Base-by-base conservation (phyloP, 2,113 vertebrate species). In the Percopsis transmontana region DNA sequence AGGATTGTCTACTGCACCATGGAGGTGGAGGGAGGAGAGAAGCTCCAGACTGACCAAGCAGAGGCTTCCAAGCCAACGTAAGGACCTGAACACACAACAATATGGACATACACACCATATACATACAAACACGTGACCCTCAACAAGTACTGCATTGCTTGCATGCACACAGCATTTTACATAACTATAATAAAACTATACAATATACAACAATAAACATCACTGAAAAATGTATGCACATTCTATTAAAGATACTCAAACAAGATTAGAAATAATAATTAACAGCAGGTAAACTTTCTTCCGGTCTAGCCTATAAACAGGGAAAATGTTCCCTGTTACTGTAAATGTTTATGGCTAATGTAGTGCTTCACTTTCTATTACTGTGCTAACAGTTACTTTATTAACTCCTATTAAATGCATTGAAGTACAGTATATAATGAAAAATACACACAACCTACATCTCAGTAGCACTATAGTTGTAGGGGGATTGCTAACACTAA, bases 1-100 rank as follows among this genome's bases (percentile, higher is more conserved):
- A 95, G 97, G 76, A 99, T 99, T 14, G 97, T 99, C 0, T 99
- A 99, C 85, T 99, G 97, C 81, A 99, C 97, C 18, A 99, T 99
- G 97, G 97, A 99, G 77, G 97, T 99, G 0, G 97, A 99, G 87
- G 97, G 97, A 20, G 97, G 97, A 42, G 94, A 98, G 90, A 99
- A 99, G 19, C 93, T 99, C 50, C 97, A 99, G 86, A 99, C 97
- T 0, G 97, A 99, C 86, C 97, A 99, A 80, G 97, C 97, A 0
- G 97, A 99, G 82, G 97, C 97, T 44, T 99, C 97, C 24, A 99
- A 99, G 80, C 97, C 97, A 75, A 99, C 95, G 97, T 99, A 91
- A 95, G 96, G 9, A 16, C 44, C 38, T 10, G 13, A 21, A 14
- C 58, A 41, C 15, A 15, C 24, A 58, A 42, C 39, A 54, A 58